Conservation (phyloP, 64 coral and sea anemone species). For the Hydrozoanthus tunicans region DNA sequence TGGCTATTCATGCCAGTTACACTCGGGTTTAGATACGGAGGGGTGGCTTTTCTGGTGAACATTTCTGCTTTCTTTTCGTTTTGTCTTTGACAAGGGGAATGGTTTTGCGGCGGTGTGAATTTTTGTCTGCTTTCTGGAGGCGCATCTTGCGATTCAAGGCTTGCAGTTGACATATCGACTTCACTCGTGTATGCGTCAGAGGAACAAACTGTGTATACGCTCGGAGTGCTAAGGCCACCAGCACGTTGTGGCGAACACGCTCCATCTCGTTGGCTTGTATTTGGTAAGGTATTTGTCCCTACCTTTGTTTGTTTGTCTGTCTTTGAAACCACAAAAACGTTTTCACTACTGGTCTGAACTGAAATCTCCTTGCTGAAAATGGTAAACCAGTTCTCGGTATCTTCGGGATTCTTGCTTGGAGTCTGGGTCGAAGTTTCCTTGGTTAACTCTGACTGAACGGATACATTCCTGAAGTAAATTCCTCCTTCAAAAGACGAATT, state of each 20-base stretch:
- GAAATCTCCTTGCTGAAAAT: constrained; percentile 16
- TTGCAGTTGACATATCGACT: not conserved
- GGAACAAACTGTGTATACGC: constrained; percentile 28
- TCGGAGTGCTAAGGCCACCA: not conserved
- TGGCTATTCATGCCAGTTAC: not conserved
- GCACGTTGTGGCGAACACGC: not conserved
- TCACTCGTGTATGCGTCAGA: constrained; percentile 14
- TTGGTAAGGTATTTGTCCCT: not conserved
- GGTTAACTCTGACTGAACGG: not conserved
- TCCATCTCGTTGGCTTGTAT: not conserved
- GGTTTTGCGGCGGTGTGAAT: not conserved
- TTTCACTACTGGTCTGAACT: constrained; percentile 32
- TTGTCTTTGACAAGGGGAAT: not conserved
- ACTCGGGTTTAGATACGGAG: not conserved
- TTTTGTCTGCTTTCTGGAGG: not conserved
- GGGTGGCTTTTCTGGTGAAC: not conserved
- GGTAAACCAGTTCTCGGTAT: not conserved
- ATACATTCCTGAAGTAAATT: not conserved
- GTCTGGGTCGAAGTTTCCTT: constrained; percentile 46
- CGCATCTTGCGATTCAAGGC: constrained; percentile 19
- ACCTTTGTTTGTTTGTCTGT: not conserved
- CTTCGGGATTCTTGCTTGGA: not conserved
- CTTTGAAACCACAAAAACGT: not conserved
- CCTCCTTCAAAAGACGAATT: not conserved
- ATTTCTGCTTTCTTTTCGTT: not conserved